phyloP scores from a whole-genome alignment of 2,113 vertebrate species.

The Saimiri boliviensis region DNA sequence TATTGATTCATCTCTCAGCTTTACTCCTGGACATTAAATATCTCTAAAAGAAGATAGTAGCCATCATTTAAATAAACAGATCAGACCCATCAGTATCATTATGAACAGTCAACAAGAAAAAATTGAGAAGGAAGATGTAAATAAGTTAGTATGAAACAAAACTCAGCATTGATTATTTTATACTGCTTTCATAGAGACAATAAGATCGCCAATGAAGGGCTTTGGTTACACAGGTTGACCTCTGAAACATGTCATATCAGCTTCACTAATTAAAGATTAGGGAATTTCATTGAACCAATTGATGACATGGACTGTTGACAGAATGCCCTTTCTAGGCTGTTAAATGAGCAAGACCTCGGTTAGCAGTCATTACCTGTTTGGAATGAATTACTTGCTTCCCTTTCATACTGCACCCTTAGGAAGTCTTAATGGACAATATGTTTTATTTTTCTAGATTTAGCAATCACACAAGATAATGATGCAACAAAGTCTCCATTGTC shows the following conservation, averaged over 20 bases:
- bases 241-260: conserved; percentile 27
- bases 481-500: conserved; percentile 42
- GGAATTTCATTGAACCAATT: conserved; percentile 16
- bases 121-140: background rate
- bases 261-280: conserved; percentile 56
- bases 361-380: conserved; percentile 23
- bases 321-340: conserved; percentile 22
- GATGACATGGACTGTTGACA: conserved; percentile 46
- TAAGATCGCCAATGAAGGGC: background rate
- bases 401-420: conserved; percentile 58
- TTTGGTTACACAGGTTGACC: background rate
- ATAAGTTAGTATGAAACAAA: conserved; percentile 26
- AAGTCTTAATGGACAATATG: conserved; percentile 50
- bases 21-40: background rate
- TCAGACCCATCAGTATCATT: background rate
- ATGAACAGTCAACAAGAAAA: conserved; percentile 40
- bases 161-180: conserved; percentile 39
- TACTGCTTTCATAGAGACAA: background rate
- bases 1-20: background rate
- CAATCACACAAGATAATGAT: conserved; percentile 65
- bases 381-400: conserved; percentile 53
- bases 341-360: conserved; percentile 45
- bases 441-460: conserved; percentile 71
- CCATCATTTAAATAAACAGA: conserved; percentile 13
- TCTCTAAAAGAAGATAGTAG: background rate